These are phyloP conservation scores for Salarias fasciatus DNA, from an alignment of 2,797 vertebrate species.

Conservation along the genomic window DNA sequence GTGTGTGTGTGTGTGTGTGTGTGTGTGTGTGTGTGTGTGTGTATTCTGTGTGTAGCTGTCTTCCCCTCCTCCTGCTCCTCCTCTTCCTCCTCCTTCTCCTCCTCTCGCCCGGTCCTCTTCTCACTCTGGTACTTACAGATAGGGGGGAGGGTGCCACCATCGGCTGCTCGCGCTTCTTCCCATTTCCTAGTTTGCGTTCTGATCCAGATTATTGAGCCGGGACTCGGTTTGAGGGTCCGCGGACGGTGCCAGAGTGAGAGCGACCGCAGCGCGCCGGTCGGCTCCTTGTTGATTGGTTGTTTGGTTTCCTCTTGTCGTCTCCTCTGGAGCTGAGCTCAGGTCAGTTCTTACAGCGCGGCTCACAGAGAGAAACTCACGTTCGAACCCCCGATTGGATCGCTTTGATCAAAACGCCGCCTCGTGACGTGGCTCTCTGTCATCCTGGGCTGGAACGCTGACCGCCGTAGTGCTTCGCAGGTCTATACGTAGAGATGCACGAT, in stretches of 20 bases:
- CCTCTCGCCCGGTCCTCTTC: conserved; percentile 79
- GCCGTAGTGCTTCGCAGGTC: conserved; percentile 56
- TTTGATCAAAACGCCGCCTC: background rate
- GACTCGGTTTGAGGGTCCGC: too few relatives aligned
- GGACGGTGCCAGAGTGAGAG: conserved; percentile 67
- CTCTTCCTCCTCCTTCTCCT: conserved; percentile 76
- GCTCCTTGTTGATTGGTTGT: conserved; percentile 62
- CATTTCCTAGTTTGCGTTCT: conserved; percentile 1
- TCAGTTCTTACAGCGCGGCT: conserved; percentile 73
- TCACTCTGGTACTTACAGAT: conserved; percentile 79
- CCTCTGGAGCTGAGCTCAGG: conserved; percentile 77
- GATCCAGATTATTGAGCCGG: background rate
- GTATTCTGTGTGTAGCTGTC: conserved; percentile 67
- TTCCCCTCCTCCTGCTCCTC: conserved; percentile 77
- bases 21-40: conserved; percentile 56
- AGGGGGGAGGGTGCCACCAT: conserved; percentile 6
- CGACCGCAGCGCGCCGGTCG: conserved; percentile 37
- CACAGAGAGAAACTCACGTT: conserved; percentile 36
- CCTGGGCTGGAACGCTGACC: conserved; percentile 74
- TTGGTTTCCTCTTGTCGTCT: conserved; percentile 60
- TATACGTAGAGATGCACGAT: conserved; percentile 19
- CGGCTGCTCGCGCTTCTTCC: background rate
- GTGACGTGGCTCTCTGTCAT: conserved; percentile 28
- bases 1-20: conserved; percentile 42
- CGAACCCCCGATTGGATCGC: conserved; percentile 6